Evolutionary conservation across 2,888 invertebrate species (phyloP).

Genomic region (Pterostichus madidus): DNA sequence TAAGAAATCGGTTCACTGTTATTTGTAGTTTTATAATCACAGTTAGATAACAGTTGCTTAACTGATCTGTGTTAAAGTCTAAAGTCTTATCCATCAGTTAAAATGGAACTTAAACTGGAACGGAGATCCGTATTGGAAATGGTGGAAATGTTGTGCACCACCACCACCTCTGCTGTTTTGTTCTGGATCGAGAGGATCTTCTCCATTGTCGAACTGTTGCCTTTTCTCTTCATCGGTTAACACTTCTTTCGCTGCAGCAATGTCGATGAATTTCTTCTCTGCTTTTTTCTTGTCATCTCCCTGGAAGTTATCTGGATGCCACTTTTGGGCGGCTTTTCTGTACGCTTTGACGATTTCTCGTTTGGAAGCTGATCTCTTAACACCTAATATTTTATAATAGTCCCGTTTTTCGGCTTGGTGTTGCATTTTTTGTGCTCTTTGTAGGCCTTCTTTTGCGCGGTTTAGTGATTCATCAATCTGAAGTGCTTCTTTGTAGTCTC

Average conservation of each 20-base stretch:
- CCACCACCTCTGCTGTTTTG: constrained; percentile 82
- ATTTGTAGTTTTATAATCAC: constrained; percentile 55
- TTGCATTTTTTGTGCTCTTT: constrained; percentile 93
- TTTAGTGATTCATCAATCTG: constrained; percentile 89
- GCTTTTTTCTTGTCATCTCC: constrained; percentile 92
- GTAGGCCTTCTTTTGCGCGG: constrained; percentile 93
- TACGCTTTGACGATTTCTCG: constrained; percentile 97
- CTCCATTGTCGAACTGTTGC: constrained; percentile 94
- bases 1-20: constrained; percentile 36
- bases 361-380: constrained; percentile 93
- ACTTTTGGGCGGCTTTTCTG: constrained; percentile 97
- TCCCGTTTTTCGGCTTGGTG: constrained; percentile 96
- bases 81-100: constrained; percentile 81
- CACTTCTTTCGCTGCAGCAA: constrained; percentile 99
- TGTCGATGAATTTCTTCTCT: constrained; percentile 98
- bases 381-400: constrained; percentile 98
- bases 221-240: constrained; percentile 94
- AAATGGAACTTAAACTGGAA: constrained; percentile 99
- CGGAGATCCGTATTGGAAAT: constrained; percentile 91
- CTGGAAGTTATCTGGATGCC: constrained; percentile 98
- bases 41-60: constrained; percentile 56
- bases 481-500: constrained; percentile 91
- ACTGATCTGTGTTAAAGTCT: constrained; percentile 26
- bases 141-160: constrained; percentile 90
- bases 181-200: constrained; percentile 98